Evolutionary conservation across 2,888 invertebrate genomes (phyloP).

Genomic region (Yponomeuta cagnagella): DNA sequence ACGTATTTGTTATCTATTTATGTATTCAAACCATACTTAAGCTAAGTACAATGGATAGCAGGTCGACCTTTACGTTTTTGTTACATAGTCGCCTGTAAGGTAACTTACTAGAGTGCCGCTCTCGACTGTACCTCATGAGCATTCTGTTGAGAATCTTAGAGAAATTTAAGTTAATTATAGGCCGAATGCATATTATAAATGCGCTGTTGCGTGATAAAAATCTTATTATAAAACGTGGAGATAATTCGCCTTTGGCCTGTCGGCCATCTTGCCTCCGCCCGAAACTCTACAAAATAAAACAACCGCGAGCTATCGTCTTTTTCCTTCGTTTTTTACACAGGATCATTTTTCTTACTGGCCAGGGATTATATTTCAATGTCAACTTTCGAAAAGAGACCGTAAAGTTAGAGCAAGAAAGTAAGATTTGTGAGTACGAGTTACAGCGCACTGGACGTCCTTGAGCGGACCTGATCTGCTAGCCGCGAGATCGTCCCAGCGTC

Average conservation of each 20-base stretch:
- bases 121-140: no score
- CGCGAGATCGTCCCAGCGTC: slow-evolving; percentile 66
- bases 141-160: neutral
- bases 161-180: slow-evolving; percentile 20
- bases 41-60: no score
- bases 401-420: slow-evolving; percentile 21
- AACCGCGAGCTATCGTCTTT: slow-evolving; percentile 58
- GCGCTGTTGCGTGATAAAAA: slow-evolving; percentile 33
- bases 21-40: no score
- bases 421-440: slow-evolving; percentile 34
- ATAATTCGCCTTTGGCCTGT: slow-evolving; percentile 57
- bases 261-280: slow-evolving; percentile 64
- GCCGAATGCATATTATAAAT: slow-evolving; percentile 24
- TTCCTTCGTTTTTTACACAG: slow-evolving; percentile 66
- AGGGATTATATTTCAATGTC: slow-evolving; percentile 46
- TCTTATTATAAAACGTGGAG: slow-evolving; percentile 46
- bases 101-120: no score
- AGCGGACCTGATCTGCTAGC: slow-evolving; percentile 75
- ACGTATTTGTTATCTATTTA: no score
- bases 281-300: slow-evolving; percentile 67
- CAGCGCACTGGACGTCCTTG: slow-evolving; percentile 70
- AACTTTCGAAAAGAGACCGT: neutral
- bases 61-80: no score
- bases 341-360: slow-evolving; percentile 72
- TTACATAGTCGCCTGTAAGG: no score